Evolutionary conservation across 2,888 invertebrate species (phyloP), one percentile per base, ranked within the genome.

Genomic region (Acleris sparsana): DNA sequence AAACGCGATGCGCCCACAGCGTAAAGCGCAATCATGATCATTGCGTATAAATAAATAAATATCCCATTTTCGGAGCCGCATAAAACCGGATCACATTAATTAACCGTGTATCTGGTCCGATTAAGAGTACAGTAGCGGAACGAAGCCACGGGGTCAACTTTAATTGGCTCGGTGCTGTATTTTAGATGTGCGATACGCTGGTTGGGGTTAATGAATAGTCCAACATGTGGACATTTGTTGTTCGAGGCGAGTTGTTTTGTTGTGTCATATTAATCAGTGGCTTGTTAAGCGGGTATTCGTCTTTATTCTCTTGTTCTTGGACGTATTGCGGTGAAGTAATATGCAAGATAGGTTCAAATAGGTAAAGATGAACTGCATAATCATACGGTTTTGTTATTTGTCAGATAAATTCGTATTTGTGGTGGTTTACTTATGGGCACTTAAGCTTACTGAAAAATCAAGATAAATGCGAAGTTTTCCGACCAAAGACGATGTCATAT

Each of bases 51-150:
- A 39, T 33, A 33, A 33, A 66, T 62, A 66, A 76, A 78, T 78
- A 79, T 77, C 77, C 82, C 74, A 82, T 80, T 81, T 79, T 72
- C 72, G 69, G 75, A 76, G 76, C 75, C 81, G 85, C 86, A 87
- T 86, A 89, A 87, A 89, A 86, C 83, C 78, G 83, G 84, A 86
- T 86, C 85, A 86, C 87, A 88, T 88, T 91, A 91, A 90, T 89
- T 89, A 91, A 84, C 82, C 83, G 82, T 88, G 86, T 90, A 90
- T 89, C 91, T 87, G 80, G 73, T 79, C 81, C 88, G 90, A 90
- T 90, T 92, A 90, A 92, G 88, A 90, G 89, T 89, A 85, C 88
- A 88, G 83, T 83, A 84, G 85, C 85, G 86, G 82, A 87, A 86
- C 86, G 82, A 69, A 74, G 77, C 75, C 79, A 80, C 79, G 76